Conservation (phyloP, 2,797 vertebrate genomes). For the Ceryle rudis region DNA sequence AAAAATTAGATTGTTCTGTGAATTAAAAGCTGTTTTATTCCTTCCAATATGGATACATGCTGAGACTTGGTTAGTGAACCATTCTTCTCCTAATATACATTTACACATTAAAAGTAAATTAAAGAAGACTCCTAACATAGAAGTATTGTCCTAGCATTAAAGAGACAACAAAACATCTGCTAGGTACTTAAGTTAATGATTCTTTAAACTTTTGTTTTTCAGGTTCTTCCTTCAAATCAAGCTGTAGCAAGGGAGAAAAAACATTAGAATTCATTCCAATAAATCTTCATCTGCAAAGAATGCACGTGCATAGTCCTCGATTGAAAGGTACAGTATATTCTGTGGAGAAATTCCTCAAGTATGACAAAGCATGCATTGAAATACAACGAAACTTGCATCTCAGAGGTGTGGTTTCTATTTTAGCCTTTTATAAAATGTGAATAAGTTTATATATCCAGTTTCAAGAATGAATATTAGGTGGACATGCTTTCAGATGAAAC, state of each 20-base stretch:
- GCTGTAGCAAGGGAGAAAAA: slow-evolving; percentile 97
- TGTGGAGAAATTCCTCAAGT: background rate
- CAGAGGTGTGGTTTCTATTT: background rate
- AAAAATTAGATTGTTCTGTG: slow-evolving; percentile 44
- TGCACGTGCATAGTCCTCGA: slow-evolving; percentile 92
- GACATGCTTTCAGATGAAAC: background rate
- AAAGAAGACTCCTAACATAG: background rate
- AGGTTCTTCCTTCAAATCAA: slow-evolving; percentile 96
- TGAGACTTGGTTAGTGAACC: slow-evolving; percentile 45
- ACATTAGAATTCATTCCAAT: slow-evolving; percentile 96
- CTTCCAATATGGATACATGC: slow-evolving; percentile 30
- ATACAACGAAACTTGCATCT: background rate
- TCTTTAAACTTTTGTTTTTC: slow-evolving; percentile 45
- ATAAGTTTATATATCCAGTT: background rate
- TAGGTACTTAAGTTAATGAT: slow-evolving; percentile 31
- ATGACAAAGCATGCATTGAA: background rate
- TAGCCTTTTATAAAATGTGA: background rate
- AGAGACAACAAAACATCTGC: slow-evolving; percentile 23
- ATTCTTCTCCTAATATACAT: slow-evolving; percentile 26
- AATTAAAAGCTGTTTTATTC: slow-evolving; percentile 58
- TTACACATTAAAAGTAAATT: slow-evolving; percentile 48
- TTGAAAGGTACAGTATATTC: slow-evolving; percentile 86
- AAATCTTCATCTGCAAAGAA: slow-evolving; percentile 96
- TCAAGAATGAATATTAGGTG: background rate
- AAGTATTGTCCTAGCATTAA: background rate